These are phyloP conservation scores for Indicator indicator DNA, from an alignment of 2,113 vertebrate species.

Conservation along the genomic window DNA sequence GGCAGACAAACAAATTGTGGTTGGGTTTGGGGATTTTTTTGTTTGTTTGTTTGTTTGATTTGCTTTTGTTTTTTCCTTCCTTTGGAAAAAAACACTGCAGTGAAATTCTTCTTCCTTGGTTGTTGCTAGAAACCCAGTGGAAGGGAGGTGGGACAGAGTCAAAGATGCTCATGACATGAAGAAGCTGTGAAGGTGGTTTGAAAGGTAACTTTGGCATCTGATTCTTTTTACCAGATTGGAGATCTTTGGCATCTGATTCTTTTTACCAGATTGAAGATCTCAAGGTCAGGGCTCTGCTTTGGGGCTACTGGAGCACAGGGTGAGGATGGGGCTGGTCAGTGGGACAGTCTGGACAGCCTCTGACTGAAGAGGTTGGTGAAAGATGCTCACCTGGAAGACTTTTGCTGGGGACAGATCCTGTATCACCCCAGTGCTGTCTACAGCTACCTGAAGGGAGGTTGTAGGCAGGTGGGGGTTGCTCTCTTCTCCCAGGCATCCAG, in stretches of 20 bases:
- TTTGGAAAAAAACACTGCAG: not conserved
- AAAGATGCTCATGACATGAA: not conserved
- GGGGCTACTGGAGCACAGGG: not conserved
- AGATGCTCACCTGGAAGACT: not conserved
- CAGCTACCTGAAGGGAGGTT: too few species aligned
- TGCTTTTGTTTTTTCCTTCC: too few species aligned
- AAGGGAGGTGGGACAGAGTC: not conserved
- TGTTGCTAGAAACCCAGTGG: not conserved
- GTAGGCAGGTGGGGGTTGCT: too few species aligned
- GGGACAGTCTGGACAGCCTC: not conserved
- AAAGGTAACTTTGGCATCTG: not conserved
- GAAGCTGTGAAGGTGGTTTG: not conserved
- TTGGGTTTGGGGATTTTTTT: too few species aligned
- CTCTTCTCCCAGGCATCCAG: too few species aligned
- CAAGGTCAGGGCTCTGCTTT: not conserved
- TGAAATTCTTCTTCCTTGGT: not conserved
- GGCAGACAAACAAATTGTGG: constrained; percentile 44
- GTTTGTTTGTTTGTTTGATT: too few species aligned
- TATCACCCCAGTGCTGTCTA: too few species aligned
- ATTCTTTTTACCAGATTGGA: not conserved
- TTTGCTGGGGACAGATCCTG: not conserved
- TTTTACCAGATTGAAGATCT: not conserved
- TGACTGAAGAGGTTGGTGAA: not conserved
- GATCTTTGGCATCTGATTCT: not conserved
- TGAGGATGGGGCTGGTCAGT: not conserved